Evolutionary conservation across 2,797 vertebrate species (phyloP).

Genomic region (Diglossa cyanea): DNA sequence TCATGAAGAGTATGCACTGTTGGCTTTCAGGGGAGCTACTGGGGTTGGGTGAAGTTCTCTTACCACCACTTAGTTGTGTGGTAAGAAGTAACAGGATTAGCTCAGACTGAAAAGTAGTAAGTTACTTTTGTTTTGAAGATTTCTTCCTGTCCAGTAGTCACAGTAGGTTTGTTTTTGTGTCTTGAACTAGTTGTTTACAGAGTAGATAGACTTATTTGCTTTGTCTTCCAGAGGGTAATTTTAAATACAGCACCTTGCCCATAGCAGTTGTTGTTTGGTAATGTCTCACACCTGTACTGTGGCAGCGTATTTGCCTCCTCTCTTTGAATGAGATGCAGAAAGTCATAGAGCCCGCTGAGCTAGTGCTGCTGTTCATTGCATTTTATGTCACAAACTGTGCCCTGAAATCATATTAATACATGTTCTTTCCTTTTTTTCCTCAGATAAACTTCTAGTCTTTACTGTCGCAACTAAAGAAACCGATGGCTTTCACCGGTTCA

Average conservation of each 20-base stretch:
- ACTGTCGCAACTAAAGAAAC: constrained; percentile 93
- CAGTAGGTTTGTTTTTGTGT: not conserved
- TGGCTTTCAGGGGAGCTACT: not conserved
- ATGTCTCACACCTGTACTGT: not conserved
- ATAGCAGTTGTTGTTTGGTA: not conserved
- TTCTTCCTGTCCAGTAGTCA: not conserved
- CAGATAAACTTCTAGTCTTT: constrained; percentile 91
- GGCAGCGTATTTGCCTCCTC: not conserved
- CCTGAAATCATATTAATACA: not conserved
- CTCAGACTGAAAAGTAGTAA: not conserved
- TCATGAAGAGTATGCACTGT: not conserved
- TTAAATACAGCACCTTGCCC: not conserved
- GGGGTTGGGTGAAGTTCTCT: not conserved
- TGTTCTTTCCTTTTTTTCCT: not conserved
- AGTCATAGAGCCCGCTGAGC: not conserved
- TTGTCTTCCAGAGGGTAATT: not conserved
- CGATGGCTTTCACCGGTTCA: constrained; percentile 93
- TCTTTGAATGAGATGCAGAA: not conserved
- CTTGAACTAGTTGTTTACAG: not conserved
- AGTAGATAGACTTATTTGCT: not conserved
- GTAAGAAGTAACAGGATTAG: not conserved
- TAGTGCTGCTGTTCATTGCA: not conserved
- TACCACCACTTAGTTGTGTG: not conserved
- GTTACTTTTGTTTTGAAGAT: not conserved
- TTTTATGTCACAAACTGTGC: not conserved